Conservation (phyloP, 2,797 vertebrate genomes). For the Trachops cirrhosus region DNA sequence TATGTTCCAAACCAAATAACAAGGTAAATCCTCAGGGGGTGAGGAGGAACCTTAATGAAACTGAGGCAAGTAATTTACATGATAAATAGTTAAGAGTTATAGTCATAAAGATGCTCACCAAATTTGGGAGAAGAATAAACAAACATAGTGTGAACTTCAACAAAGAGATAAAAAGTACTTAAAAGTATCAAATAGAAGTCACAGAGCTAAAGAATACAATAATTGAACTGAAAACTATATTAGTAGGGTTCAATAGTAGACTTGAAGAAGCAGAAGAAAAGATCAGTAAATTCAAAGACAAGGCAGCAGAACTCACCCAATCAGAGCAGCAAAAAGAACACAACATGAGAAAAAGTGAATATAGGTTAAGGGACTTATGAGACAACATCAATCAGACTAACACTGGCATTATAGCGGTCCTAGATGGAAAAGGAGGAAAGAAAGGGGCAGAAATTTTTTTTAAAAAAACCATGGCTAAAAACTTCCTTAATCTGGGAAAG, state of each 20-base stretch:
- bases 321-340: not conserved
- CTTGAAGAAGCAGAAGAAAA: not conserved
- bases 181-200: not conserved
- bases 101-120: not conserved
- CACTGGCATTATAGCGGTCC: not conserved
- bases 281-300: not conserved
- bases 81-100: not conserved
- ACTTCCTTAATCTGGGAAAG: not conserved
- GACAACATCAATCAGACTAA: not conserved
- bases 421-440: not conserved
- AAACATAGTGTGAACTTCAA: not conserved
- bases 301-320: not conserved
- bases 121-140: not conserved
- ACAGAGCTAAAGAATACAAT: not conserved
- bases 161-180: not conserved
- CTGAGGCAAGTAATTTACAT: not conserved
- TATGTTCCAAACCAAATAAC: not conserved
- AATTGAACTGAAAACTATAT: not conserved
- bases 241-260: not conserved
- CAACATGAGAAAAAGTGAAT: not conserved
- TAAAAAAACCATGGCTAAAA: not conserved
- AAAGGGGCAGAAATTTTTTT: not conserved
- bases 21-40: not conserved
- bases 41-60: not conserved
- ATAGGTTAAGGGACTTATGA: not conserved